Percentiles rank a stretch among this genome's conserved stretches.
Evolutionary conservation across 35 echinoderm and acorn worm genomes (phyloP).

Genomic region (Chiridota heheva): DNA sequence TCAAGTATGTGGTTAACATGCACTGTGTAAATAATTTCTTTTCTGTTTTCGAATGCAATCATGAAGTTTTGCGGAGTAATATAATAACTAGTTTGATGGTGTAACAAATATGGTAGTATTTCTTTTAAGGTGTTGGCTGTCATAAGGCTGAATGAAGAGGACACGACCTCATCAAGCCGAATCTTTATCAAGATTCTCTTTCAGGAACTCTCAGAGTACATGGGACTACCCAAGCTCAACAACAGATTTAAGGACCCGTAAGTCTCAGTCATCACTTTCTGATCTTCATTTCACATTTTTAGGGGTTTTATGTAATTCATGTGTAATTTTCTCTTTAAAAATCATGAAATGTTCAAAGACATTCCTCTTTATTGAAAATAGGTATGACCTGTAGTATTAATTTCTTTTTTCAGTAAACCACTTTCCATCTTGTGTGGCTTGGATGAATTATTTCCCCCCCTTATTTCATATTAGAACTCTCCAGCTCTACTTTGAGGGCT

Average conservation of each 20-base stretch:
- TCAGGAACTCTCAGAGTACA: conserved; percentile 90
- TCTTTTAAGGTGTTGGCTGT: conserved; percentile 57
- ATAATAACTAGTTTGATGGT: neutral
- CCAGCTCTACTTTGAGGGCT: too few relatives aligned
- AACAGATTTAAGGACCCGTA: conserved; percentile 83
- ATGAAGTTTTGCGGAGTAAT: neutral
- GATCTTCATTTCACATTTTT: neutral
- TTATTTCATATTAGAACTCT: too few relatives aligned
- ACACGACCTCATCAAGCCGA: conserved; percentile 92
- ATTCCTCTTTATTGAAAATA: too few relatives aligned
- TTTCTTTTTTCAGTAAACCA: too few relatives aligned
- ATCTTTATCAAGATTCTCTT: conserved; percentile 97
- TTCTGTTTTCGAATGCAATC: neutral
- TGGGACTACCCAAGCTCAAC: conserved; percentile 93
- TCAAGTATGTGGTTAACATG: too few relatives aligned
- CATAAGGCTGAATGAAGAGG: conserved; percentile 84
- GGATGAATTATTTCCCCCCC: too few relatives aligned
- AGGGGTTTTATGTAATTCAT: neutral
- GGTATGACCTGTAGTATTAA: too few relatives aligned
- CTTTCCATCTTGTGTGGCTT: too few relatives aligned
- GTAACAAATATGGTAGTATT: neutral
- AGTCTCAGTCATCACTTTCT: conserved; percentile 11
- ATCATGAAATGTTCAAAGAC: too few relatives aligned
- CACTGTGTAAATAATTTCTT: neutral
- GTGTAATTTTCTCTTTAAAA: too few relatives aligned